phyloP scores from a whole-genome alignment of 1,140 invertebrate genomes.

The Muscidifurax raptorellus region DNA sequence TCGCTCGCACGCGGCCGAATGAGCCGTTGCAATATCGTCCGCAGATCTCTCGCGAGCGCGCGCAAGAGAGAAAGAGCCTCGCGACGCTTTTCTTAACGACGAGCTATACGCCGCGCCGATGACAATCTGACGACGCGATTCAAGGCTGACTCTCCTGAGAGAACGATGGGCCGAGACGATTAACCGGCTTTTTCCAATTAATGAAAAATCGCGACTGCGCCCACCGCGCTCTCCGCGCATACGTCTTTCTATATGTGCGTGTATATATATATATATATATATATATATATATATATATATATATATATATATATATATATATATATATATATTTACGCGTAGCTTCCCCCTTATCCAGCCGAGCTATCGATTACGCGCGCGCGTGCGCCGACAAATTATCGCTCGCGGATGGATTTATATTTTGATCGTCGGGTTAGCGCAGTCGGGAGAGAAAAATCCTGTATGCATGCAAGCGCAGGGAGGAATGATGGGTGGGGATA shows the following conservation, averaged over 20 bases:
- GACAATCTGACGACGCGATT: slow-evolving; percentile 35
- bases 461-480: background rate
- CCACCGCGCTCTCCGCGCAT: no score
- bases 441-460: slow-evolving; percentile 1
- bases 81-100: slow-evolving; percentile 43
- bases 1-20: background rate
- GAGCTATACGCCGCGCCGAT: background rate
- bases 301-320: background rate
- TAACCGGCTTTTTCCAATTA: slow-evolving; percentile 45
- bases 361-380: slow-evolving; percentile 50
- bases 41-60: slow-evolving; percentile 10
- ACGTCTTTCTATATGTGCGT: background rate
- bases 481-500: background rate
- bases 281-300: background rate
- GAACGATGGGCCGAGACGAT: slow-evolving; percentile 16
- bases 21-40: slow-evolving; percentile 14
- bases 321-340: background rate
- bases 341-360: background rate
- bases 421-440: slow-evolving; percentile 11
- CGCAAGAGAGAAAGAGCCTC: background rate
- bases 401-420: slow-evolving; percentile 29
- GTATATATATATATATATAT: background rate
- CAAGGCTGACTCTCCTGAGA: background rate
- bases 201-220: slow-evolving; percentile 42
- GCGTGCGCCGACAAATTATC: slow-evolving; percentile 39